phyloP scores from a whole-genome alignment of 1,140 invertebrate genomes.

The Brachionus asplanchnoidis region DNA sequence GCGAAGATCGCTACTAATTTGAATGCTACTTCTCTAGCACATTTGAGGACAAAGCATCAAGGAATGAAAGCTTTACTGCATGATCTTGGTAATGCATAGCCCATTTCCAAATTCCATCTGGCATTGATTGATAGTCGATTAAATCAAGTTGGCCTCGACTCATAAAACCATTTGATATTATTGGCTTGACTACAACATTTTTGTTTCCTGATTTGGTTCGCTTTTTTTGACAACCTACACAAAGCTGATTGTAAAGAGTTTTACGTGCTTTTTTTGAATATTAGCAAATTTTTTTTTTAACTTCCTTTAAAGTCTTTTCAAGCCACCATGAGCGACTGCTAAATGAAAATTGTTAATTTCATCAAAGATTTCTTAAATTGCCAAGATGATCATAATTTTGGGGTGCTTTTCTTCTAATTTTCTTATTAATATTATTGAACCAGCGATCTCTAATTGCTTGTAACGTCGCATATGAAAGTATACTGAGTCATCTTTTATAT shows the following conservation, averaged over 20 bases:
- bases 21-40: no score
- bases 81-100: no score
- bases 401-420: background rate
- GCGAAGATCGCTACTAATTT: no score
- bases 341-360: background rate
- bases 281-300: conserved; percentile 27
- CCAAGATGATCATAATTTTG: background rate
- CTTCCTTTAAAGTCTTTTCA: background rate
- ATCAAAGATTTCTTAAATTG: background rate
- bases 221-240: conserved; percentile 41
- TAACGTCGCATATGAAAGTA: background rate
- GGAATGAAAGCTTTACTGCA: no score
- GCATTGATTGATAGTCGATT: conserved; percentile 42
- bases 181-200: conserved; percentile 35
- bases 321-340: background rate
- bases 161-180: conserved; percentile 25
- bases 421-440: background rate
- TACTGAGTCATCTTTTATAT: background rate
- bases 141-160: conserved; percentile 43
- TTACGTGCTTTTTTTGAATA: conserved; percentile 28
- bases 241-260: conserved; percentile 38
- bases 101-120: conserved; percentile 42
- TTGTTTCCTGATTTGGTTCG: background rate
- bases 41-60: no score
- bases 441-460: background rate